phyloP scores from a whole-genome alignment of 2,797 vertebrate species.

The Pogoniulus pusillus region DNA sequence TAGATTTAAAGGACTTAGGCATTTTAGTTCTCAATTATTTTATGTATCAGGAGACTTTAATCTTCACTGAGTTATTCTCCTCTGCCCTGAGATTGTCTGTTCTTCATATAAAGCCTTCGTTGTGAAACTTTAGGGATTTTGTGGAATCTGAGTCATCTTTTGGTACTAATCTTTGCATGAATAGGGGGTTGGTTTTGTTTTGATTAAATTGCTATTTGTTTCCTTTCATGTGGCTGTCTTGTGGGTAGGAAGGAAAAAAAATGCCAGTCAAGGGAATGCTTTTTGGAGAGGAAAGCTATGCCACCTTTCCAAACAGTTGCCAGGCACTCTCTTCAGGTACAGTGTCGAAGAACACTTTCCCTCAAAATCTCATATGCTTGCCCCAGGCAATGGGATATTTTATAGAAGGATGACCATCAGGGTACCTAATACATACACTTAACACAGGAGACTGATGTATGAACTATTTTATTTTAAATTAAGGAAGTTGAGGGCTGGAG shows the following conservation, averaged over 20 bases:
- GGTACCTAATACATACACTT: background rate
- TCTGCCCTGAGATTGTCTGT: background rate
- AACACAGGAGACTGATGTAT: background rate
- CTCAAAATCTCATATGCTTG: background rate
- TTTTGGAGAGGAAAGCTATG: background rate
- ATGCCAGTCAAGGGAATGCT: background rate
- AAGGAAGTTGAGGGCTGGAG: background rate
- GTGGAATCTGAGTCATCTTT: background rate
- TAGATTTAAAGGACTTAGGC: background rate
- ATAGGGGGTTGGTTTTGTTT: background rate
- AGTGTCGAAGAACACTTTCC: background rate
- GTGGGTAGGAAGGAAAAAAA: too few relatives aligned
- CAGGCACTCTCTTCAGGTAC: background rate
- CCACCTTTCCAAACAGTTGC: background rate
- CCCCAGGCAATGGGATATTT: background rate
- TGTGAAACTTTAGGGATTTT: background rate
- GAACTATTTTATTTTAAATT: background rate
- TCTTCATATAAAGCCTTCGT: background rate
- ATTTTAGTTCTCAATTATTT: background rate
- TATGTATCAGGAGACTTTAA: background rate
- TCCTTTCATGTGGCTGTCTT: background rate
- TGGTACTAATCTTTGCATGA: background rate
- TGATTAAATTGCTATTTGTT: background rate
- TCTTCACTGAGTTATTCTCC: background rate
- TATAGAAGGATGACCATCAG: fast-evolving